Conservation (phyloP, 2,888 invertebrate genomes). For the Quadriops clusia region DNA sequence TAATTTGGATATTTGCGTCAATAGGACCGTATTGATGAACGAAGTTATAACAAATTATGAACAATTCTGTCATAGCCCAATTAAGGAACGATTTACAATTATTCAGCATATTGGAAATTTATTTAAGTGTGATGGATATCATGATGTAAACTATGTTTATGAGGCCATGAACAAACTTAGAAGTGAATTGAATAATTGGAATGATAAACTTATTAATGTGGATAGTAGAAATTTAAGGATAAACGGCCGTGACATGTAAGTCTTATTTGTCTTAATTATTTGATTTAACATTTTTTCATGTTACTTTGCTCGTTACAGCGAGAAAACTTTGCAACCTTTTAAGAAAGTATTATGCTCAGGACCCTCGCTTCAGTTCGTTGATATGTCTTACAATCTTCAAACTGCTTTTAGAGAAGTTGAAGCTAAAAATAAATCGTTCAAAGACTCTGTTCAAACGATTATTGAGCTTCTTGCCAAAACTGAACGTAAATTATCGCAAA, state of each 20-base stretch:
- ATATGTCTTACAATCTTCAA: slow-evolving; percentile 8
- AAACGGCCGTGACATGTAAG: too few relatives aligned
- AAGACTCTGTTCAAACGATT: too few relatives aligned
- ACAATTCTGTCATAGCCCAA: slow-evolving; percentile 9
- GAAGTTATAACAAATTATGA: slow-evolving; percentile 9
- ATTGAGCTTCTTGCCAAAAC: too few relatives aligned
- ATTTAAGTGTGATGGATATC: too few relatives aligned
- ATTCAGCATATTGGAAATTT: slow-evolving; percentile 4
- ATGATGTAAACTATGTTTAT: slow-evolving; percentile 1
- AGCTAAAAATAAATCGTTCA: too few relatives aligned
- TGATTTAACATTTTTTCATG: too few relatives aligned
- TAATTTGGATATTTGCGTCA: slow-evolving; percentile 3
- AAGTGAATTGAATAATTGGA: slow-evolving; percentile 5
- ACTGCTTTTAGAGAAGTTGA: slow-evolving; percentile 8
- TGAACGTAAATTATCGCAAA: slow-evolving; percentile 19
- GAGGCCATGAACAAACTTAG: slow-evolving; percentile 8
- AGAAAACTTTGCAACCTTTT: too few relatives aligned
- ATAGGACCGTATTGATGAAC: slow-evolving; percentile 9
- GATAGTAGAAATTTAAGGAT: too few relatives aligned
- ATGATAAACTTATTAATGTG: too few relatives aligned
- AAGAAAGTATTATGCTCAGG: too few relatives aligned
- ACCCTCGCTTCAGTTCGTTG: slow-evolving; percentile 13
- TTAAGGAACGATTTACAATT: slow-evolving; percentile 11
- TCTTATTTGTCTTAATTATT: too few relatives aligned
- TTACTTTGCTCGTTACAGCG: too few relatives aligned